Base-by-base conservation (phyloP, 2,797 vertebrate species). In the Onychomys torridus region DNA sequence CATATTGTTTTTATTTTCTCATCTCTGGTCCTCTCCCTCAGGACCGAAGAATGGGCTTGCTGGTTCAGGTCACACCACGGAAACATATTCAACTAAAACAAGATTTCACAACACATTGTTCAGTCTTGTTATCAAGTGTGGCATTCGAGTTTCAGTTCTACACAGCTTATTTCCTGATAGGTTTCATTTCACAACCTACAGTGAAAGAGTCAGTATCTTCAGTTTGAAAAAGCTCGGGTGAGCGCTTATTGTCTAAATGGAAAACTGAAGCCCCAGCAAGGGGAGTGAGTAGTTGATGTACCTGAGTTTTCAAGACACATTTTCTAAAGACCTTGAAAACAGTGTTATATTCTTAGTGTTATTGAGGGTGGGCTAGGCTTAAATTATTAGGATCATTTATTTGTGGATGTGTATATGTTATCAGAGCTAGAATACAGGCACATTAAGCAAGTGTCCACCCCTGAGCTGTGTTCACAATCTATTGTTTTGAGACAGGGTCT, bases 291-390 rank as follows among this genome's bases (percentile, higher is more conserved):
- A 49, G 34, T 32, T 77, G 49, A 13, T 52, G 49, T 61, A 29
- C 40, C 34, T 10, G 9, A 37, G 57, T 65, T 63, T 92, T 69
- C 25, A 61, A 43, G 67, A 49, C 37, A 43, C 7, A 43, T 63
- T 63, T 49, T 89, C 27, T 57, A 71, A 81, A 25, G 21, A 75
- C 43, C 23, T 88, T 95, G 92, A 71, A 92, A 93, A 61, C 43
- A 29, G 16, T 61, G 86, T 63, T 49, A 57, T n/a, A 77, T 88
- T 81, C 61, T 49, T 65, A 67, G 37, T 67, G 32, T 21, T 84
- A 11, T 4, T 37, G 37, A 57, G 40, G 29, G 40, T 79, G 59
- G 87, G 88, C 77, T 32, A 29, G 16, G 23, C 86, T 57, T 96
- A 40, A 46, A 55, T 55, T 82, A 65, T 81, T 37, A 61, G 32